These are phyloP conservation scores for Tribolium castaneum DNA, from an alignment of 1,140 invertebrate species.

Conservation along the genomic window DNA sequence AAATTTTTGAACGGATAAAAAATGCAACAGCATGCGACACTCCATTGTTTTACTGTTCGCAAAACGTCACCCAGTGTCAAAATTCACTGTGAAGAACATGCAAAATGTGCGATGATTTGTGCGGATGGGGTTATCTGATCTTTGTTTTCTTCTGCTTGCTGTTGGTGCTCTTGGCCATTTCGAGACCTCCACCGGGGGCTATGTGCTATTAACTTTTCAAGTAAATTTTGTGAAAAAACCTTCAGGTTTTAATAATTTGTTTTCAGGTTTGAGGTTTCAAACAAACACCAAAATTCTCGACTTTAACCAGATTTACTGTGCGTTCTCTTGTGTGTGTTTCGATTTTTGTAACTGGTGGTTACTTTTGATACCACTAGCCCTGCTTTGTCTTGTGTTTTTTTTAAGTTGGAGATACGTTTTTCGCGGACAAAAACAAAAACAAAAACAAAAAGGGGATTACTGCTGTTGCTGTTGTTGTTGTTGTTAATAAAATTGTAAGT, in stretches of 20 bases:
- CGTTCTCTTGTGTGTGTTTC: not conserved
- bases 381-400: not conserved
- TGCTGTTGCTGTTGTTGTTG: not conserved
- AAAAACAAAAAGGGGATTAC: not conserved
- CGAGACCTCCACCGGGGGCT: not conserved
- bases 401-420: not conserved
- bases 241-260: not conserved
- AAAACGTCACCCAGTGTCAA: slow-evolving; percentile 7
- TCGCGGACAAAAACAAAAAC: no score
- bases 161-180: not conserved
- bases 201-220: not conserved
- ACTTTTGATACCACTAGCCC: not conserved
- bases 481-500: not conserved
- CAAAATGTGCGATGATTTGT: slow-evolving; percentile 5
- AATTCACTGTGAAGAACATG: slow-evolving; percentile 6
- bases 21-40: not conserved
- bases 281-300: not conserved
- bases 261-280: not conserved
- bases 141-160: not conserved
- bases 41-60: not conserved
- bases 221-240: not conserved
- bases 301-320: not conserved
- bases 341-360: not conserved
- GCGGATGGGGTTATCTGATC: not conserved
- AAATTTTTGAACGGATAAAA: not conserved